Base-by-base conservation (phyloP, 2,113 vertebrate species). In the Antechinus stuartii region DNA sequence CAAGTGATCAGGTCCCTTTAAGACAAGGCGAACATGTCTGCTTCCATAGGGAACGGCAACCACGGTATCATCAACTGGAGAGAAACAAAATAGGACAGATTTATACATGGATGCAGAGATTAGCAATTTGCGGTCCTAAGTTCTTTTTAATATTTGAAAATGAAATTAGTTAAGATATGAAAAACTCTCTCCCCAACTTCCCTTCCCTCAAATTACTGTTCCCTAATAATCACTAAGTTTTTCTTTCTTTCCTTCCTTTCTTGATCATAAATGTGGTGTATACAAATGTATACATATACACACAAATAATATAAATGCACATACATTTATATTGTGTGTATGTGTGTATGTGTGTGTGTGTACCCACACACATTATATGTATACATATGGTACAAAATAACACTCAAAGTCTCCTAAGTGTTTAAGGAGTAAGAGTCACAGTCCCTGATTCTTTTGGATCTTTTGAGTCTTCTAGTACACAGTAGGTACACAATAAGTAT, bases 1-100 rank as follows among this genome's bases (percentile, higher is more conserved):
- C 98, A 99, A 99, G 98, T 99, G 99, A 99, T 99, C 99, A 0
- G 99, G 99, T 97, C 99, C 99, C 99, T 99, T 99, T 97, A 99
- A 98, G 95, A 99, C 98, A 0, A 99, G 98, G 10, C 99, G 99
- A n/a, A 99, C 97, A 84, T 99, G 99, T 8, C 99, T 99, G 89
- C 99, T 99, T 98, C 99, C 99, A 91, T 99, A 99, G 56, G 99
- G 99, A 97, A 99, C 97, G 94, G 98, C 98, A 92, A 99, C 99
- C 90, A 99, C 99, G 0, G 99, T 99, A 96, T 99, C 99, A 46
- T 99, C 99, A 97, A 97, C 99, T 99, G 96, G 3, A 14, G 92
- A 98, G 54, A 96, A 97, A 92, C 25, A 98, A 98, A 98, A 96
- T 23, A 84, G 19, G 35, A 84, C 35, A 42, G 68, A 42, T 84